phyloP scores from a whole-genome alignment of 2,113 vertebrate species.

The Ptyas mucosa region DNA sequence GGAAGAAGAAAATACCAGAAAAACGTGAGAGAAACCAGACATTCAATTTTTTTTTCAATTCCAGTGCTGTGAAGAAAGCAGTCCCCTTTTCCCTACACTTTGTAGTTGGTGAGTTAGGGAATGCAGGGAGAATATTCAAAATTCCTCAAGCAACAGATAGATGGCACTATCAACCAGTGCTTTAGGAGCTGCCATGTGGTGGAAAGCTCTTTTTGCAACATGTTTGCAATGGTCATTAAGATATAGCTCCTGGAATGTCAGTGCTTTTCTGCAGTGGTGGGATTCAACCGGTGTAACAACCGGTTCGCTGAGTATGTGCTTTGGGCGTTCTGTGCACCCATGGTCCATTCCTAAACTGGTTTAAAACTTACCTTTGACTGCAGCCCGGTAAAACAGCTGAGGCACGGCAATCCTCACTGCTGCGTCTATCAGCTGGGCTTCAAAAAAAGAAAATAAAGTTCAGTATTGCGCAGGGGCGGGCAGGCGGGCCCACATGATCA shows the following conservation, averaged over 20 bases:
- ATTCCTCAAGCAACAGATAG: neutral
- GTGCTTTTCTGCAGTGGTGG: neutral
- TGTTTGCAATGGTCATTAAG: neutral
- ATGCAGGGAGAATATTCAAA: neutral
- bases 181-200: neutral
- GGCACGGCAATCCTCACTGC: too few relatives aligned
- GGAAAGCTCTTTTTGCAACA: neutral
- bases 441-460: too few relatives aligned
- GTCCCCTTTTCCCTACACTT: neutral
- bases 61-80: neutral
- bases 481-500: too few relatives aligned
- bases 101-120: neutral
- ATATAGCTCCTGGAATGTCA: neutral
- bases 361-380: too few relatives aligned
- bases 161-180: neutral
- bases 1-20: neutral
- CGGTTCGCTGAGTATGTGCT: too few relatives aligned
- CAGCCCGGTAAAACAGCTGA: too few relatives aligned
- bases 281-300: too few relatives aligned
- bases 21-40: neutral
- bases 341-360: too few relatives aligned
- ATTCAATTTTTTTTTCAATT: neutral
- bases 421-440: too few relatives aligned
- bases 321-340: too few relatives aligned
- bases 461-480: too few relatives aligned